phyloP scores from a whole-genome alignment of 2,797 vertebrate species.

The Ctenopoma kingsleyae region DNA sequence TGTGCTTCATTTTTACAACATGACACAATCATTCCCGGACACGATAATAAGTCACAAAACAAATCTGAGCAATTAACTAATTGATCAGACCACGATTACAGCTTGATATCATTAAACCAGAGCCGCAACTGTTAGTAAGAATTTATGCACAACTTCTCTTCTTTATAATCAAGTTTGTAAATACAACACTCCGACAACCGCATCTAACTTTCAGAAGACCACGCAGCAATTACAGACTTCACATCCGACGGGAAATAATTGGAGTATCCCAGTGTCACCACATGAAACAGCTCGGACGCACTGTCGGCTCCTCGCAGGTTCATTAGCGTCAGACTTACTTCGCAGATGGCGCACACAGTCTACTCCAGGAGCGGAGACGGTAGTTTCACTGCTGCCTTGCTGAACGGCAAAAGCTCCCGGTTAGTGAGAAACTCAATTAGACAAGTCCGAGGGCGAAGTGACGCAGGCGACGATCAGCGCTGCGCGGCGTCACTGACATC shows the following conservation, averaged over 20 bases:
- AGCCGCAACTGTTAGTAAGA: not conserved
- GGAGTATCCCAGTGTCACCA: not conserved
- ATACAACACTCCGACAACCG: not conserved
- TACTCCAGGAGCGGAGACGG: constrained; percentile 36
- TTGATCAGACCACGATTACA: constrained; percentile 3
- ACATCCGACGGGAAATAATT: constrained; percentile 6
- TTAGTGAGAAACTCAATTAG: constrained; percentile 12
- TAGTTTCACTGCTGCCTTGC: constrained; percentile 36
- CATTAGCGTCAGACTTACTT: constrained; percentile 52
- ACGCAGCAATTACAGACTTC: not conserved
- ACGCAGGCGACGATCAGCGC: constrained; percentile 48
- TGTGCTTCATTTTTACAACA: not conserved
- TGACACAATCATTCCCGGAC: not conserved
- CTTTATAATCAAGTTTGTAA: not conserved
- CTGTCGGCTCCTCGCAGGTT: not conserved
- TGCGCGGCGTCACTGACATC: constrained; percentile 54
- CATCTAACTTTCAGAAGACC: constrained; percentile 13
- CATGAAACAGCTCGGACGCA: not conserved
- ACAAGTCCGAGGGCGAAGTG: constrained; percentile 56
- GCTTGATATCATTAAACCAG: constrained; percentile 6
- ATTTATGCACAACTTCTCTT: constrained; percentile 10
- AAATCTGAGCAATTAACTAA: not conserved
- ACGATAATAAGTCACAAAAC: not conserved
- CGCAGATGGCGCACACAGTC: constrained; percentile 32
- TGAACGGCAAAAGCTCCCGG: constrained; percentile 12